Base-by-base conservation (phyloP, 2,888 invertebrate species). In the Mayetiola destructor region DNA sequence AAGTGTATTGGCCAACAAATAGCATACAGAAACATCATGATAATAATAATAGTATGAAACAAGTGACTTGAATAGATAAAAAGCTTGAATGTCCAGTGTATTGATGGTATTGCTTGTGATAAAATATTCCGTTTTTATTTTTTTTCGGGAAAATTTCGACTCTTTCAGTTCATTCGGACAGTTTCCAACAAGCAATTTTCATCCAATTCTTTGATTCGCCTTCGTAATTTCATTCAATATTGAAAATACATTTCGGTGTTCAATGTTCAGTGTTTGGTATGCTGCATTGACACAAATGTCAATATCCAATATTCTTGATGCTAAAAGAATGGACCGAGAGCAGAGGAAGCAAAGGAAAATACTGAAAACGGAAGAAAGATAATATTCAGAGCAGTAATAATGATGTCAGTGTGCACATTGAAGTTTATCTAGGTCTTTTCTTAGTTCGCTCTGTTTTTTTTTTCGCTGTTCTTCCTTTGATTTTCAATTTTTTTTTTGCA, bases 61-160 rank as follows among this genome's bases (percentile, higher is more conserved):
- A 48, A 48, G 48, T 48, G 48, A 48, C 48, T 48, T 48, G 48
- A 48, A 48, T 48, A 48, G 48, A 48, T 48, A 48, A 48, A 27
- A 48, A 27, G 48, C 48, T 48, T 27, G n/a, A n/a, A n/a, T n/a
- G n/a, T n/a, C n/a, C n/a, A n/a, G n/a, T n/a, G n/a, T n/a, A n/a
- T n/a, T n/a, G n/a, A n/a, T n/a, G n/a, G n/a, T n/a, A n/a, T n/a
- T n/a, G n/a, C n/a, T n/a, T n/a, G n/a, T n/a, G n/a, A n/a, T n/a
- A n/a, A n/a, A n/a, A n/a, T n/a, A n/a, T n/a, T n/a, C n/a, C n/a
- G n/a, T n/a, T n/a, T n/a, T n/a, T n/a, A n/a, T n/a, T n/a, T n/a
- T n/a, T n/a, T n/a, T n/a, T n/a, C n/a, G n/a, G n/a, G n/a, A n/a
- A n/a, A n/a, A n/a, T n/a, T n/a, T n/a, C n/a, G n/a, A n/a, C n/a